Evolutionary conservation across 1,140 invertebrate species (phyloP).

Genomic region (Drosophila bifasciata): DNA sequence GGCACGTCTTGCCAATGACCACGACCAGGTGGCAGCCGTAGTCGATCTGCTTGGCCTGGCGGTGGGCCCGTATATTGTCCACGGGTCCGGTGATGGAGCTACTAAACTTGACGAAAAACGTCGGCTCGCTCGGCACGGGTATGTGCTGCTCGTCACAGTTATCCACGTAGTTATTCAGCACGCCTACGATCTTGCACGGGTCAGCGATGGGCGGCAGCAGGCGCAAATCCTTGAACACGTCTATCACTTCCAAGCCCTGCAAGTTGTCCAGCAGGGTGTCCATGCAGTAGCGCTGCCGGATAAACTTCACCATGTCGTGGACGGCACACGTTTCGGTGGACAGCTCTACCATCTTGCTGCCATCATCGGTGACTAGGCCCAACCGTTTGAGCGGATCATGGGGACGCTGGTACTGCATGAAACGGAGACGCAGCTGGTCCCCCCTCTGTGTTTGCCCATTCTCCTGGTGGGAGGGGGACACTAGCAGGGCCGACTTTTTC

Average conservation of each 20-base stretch:
- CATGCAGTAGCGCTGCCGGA: constrained; percentile 67
- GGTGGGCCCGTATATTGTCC: constrained; percentile 53
- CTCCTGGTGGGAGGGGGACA: neutral
- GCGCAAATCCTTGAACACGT: constrained; percentile 67
- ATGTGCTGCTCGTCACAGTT: constrained; percentile 90
- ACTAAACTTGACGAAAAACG: constrained; percentile 92
- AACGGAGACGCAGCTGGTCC: constrained; percentile 29
- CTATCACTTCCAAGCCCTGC: constrained; percentile 77
- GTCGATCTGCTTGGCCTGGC: constrained; percentile 54
- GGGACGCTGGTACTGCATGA: constrained; percentile 68
- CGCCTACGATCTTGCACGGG: constrained; percentile 91
- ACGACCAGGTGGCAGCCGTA: constrained; percentile 93
- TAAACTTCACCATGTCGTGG: constrained; percentile 71
- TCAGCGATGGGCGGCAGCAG: constrained; percentile 88
- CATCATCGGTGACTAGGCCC: constrained; percentile 76
- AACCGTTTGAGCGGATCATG: constrained; percentile 51
- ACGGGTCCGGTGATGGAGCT: constrained; percentile 89
- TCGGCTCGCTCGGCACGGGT: constrained; percentile 88
- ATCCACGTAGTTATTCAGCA: constrained; percentile 91
- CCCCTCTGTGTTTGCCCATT: constrained; percentile 43
- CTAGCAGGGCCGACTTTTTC: neutral
- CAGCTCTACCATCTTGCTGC: constrained; percentile 62
- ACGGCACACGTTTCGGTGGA: constrained; percentile 51
- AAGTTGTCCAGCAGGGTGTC: constrained; percentile 47
- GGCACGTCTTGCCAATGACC: constrained; percentile 92